A percentile compares a stretch with the other conserved stretches of the same genome.
Evolutionary conservation across 2,888 invertebrate genomes (phyloP).

Genomic region (Ornithoptera alexandrae): DNA sequence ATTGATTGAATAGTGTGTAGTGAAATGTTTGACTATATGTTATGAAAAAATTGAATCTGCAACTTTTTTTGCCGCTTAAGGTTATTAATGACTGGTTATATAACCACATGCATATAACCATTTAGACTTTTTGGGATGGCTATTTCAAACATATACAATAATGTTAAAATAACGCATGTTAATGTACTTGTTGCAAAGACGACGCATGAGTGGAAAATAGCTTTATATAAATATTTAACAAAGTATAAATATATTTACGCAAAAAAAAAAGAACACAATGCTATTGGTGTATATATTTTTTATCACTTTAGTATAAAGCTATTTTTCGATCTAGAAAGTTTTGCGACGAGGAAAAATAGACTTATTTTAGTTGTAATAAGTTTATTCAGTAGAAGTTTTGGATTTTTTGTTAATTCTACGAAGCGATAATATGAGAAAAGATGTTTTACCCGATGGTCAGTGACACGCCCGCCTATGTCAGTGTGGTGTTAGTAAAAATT

Average conservation of each 20-base stretch:
- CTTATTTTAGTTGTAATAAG: conserved; percentile 8
- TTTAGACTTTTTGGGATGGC: too few species aligned
- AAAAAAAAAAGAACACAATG: neutral
- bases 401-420: neutral
- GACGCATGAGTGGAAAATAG: neutral
- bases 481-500: too few species aligned
- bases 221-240: neutral
- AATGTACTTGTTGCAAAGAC: neutral
- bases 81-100: neutral
- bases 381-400: neutral
- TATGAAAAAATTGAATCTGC: neutral
- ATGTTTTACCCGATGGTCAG: too few species aligned
- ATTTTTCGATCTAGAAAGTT: conserved; percentile 3
- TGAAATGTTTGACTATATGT: neutral
- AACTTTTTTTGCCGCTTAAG: neutral
- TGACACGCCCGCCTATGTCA: too few species aligned
- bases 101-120: too few species aligned
- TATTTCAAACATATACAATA: neutral
- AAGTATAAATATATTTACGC: neutral
- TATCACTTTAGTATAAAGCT: conserved; percentile 8
- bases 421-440: too few species aligned
- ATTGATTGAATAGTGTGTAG: too few species aligned
- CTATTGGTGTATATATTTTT: conserved; percentile 2
- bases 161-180: neutral
- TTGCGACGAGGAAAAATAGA: neutral